Percentiles rank a stretch among this genome's conserved stretches.
Conservation (phyloP, 2,113 vertebrate genomes). For the Syrrhaptes paradoxus region DNA sequence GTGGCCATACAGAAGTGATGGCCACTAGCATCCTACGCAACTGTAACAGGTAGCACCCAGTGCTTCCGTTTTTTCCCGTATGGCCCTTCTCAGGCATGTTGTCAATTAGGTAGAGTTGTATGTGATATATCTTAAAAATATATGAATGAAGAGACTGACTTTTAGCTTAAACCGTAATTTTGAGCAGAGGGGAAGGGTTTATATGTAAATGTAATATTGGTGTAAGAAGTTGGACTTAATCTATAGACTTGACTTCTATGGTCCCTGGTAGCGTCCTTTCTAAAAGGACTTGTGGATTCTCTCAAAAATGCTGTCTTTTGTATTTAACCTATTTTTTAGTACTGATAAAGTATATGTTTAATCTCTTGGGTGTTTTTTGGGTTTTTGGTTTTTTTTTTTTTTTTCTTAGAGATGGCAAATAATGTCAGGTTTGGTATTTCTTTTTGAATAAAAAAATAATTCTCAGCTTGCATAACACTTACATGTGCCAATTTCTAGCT, state of each 20-base stretch:
- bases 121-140: neutral
- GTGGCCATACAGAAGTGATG: neutral
- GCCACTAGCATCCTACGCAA: too few relatives aligned
- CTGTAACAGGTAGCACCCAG: neutral
- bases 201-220: neutral
- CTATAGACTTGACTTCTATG: neutral
- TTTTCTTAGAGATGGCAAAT: neutral
- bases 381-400: too few relatives aligned
- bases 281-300: neutral
- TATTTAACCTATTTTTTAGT: neutral
- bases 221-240: neutral
- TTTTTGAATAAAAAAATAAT: neutral
- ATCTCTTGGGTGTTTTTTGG: neutral
- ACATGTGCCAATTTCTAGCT: slow-evolving; percentile 34
- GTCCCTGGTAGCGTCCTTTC: neutral
- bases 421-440: slow-evolving; percentile 17
- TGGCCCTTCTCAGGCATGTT: neutral
- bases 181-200: neutral
- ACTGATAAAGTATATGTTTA: neutral
- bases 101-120: neutral
- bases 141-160: neutral
- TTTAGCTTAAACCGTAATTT: neutral
- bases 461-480: slow-evolving; percentile 26
- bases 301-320: neutral
- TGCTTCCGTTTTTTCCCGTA: neutral